Evolutionary conservation across 1,140 invertebrate species (phyloP), one percentile per base, ranked within the genome.

Genomic region (Trichonephila clavata): DNA sequence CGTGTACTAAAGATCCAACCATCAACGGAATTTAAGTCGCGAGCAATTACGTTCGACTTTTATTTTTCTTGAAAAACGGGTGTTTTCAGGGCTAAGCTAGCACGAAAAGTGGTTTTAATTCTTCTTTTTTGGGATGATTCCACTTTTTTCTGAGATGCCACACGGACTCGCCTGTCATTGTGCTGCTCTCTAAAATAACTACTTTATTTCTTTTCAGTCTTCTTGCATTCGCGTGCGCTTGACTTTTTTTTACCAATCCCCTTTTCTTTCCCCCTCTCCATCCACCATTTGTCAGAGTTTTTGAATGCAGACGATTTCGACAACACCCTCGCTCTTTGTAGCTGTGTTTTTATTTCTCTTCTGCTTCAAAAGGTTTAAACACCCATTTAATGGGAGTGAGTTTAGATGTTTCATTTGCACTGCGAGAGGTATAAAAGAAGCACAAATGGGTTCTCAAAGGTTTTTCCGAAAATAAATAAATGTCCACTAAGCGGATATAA

Each of bases 311-410:
- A 81, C 89, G 71, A 80, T 60, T 90, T 60, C 65, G 89, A 90
- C 89, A 90, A 90, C 89, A 90, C 89, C 89, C 89, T 90, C 89
- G 57, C 89, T 60, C 68, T 90, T 90, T 84, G 83, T 84, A 57
- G 27, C 21, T 21, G 43, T 84, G 50, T 84, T 84, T 77, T 77
- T 90, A 81, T 90, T 80, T 59, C 24, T 59, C 63, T 68, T 88
- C 27, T 81, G 32, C 68, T 21, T 61, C 89, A 13, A 27, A 90
- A 60, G 50, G 20, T 39, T 90, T 90, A 32, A 90, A 90, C 89
- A 90, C 89, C 89, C 89, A 90, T 68, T 57, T 90, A 90, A 90
- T 90, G 60, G 63, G 71, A 50, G 71, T 71, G 71, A 81, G 50
- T 90, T 90, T 81, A 60, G 71, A 27, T 90, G 89, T 90, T 90